phyloP scores from a whole-genome alignment of 2,888 invertebrate genomes.

The Panopea generosa region DNA sequence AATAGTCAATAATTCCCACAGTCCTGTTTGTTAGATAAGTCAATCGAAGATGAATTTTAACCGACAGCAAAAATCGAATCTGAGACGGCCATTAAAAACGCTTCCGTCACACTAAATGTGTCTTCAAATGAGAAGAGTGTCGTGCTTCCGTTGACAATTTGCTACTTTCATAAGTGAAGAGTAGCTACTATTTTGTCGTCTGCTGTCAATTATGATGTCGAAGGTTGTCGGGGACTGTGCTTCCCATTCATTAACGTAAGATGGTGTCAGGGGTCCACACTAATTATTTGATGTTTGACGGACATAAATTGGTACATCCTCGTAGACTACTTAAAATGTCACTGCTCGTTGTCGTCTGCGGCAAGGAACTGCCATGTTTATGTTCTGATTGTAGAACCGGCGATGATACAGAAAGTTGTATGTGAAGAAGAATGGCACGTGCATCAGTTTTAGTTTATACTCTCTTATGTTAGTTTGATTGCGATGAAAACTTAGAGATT shows the following conservation, averaged over 20 bases:
- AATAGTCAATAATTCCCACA: too few species aligned
- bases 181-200: constrained; percentile 54
- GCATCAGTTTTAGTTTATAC: too few species aligned
- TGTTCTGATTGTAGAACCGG: too few species aligned
- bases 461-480: too few species aligned
- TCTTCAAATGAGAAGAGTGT: constrained; percentile 55
- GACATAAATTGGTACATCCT: constrained; percentile 64
- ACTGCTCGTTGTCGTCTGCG: constrained; percentile 1
- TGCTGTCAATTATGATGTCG: constrained; percentile 58
- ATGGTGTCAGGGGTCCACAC: constrained; percentile 27
- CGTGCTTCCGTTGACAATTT: constrained; percentile 59
- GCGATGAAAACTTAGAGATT: too few species aligned
- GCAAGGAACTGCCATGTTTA: too few species aligned
- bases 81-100: constrained; percentile 35
- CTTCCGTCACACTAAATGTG: constrained; percentile 54
- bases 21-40: too few species aligned
- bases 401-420: too few species aligned
- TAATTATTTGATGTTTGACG: constrained; percentile 40
- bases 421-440: too few species aligned
- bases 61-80: too few species aligned
- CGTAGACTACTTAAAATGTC: constrained; percentile 51
- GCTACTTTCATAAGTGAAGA: constrained; percentile 51
- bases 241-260: constrained; percentile 54
- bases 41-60: too few species aligned
- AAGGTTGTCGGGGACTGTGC: constrained; percentile 10